Evolutionary conservation across 2,113 vertebrate species (phyloP), one percentile per base, ranked within the genome.

Genomic region (Odobenus rosmarus): DNA sequence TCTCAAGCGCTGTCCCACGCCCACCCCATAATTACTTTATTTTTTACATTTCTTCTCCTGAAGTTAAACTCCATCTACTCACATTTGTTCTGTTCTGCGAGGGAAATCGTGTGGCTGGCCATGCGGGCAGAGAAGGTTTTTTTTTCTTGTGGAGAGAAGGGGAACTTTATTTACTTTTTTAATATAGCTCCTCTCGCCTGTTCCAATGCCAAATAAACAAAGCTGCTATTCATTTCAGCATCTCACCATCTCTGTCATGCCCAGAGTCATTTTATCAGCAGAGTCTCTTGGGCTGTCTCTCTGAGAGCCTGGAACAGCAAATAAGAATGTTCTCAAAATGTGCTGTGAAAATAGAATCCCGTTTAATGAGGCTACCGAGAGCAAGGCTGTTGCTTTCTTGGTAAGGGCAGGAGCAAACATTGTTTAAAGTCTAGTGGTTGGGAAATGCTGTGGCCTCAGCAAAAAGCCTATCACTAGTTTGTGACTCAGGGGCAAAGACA

Each of bases 191-290:
- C 57, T 90, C 88, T 95, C 1, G 5, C 81, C 81, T 71, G 33
- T 59, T 64, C 67, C 74, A 31, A 8, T n/a, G 85, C 96, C 98
- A 98, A 96, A 97, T 97, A 98, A 98, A 98, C 98, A 98, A 97
- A 98, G 95, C 89, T 96, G 97, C 97, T 97, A 89, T 98, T 98
- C 98, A 98, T 98, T 95, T 97, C 96, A 87, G 49, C 46, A 84
- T 79, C 84, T 74, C 74, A 11, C 84, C 72, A 61, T 86, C 53
- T 84, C 88, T 53, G 77, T 96, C 88, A 84, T 95, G 98, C 89
- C 94, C 88, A 96, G 96, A 97, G 85, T 91, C 95, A 91, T 98
- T 98, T 98, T 98, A 98, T 98, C 98, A 97, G 96, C 96, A 97
- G 97, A 95, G 94, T 87, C 97, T 92, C 95, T 97, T 55, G 42